phyloP scores from a whole-genome alignment of 1,140 invertebrate species.

The Doryteuthis pealeii region DNA sequence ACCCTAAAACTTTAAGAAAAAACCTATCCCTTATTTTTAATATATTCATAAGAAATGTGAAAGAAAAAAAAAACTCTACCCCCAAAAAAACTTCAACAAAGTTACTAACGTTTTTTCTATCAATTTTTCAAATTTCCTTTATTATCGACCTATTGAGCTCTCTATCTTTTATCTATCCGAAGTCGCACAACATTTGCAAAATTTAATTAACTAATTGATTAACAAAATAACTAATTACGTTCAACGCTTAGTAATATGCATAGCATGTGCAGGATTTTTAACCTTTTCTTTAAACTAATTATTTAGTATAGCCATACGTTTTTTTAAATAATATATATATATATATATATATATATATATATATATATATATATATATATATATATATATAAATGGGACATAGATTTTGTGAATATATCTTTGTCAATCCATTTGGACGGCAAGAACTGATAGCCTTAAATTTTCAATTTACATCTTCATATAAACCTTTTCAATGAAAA shows the following conservation, averaged over 20 bases:
- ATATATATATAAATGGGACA: no score
- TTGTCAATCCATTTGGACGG: no score
- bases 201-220: not conserved
- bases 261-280: not conserved
- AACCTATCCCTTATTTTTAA: not conserved
- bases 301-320: no score
- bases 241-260: not conserved
- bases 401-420: no score
- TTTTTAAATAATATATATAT: no score
- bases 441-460: no score
- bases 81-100: not conserved
- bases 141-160: not conserved
- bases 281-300: no score
- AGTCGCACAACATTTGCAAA: not conserved
- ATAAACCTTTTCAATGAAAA: no score
- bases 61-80: not conserved
- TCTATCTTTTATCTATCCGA: not conserved
- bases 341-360: no score
- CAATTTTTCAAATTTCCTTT: not conserved
- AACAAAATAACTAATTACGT: not conserved
- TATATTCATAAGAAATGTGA: not conserved
- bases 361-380: no score
- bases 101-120: not conserved
- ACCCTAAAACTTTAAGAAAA: constrained; percentile 8
- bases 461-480: no score